A percentile compares a stretch with the other conserved stretches of the same genome.
phyloP scores from a whole-genome alignment of 2,888 invertebrate genomes.

The Philonicus albiceps region DNA sequence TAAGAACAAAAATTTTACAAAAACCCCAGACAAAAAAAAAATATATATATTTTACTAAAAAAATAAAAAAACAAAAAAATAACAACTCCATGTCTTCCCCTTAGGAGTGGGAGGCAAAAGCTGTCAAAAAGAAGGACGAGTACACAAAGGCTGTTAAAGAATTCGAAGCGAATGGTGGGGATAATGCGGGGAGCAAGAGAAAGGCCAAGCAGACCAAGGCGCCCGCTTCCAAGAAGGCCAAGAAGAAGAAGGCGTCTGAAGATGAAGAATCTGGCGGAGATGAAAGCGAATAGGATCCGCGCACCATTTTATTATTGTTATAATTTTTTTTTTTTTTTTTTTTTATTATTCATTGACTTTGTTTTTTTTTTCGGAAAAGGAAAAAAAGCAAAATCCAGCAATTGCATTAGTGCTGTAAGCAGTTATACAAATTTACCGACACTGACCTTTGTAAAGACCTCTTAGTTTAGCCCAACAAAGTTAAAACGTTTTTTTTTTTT shows the following conservation, averaged over 20 bases:
- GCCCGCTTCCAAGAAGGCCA: conserved; percentile 52
- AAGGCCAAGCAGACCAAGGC: conserved; percentile 64
- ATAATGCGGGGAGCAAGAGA: conserved; percentile 66
- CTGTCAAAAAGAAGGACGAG: conserved; percentile 85
- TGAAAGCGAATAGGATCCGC: conserved; percentile 67
- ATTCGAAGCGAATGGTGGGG: conserved; percentile 81
- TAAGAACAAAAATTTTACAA: too few relatives aligned
- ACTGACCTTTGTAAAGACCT: conserved; percentile 4
- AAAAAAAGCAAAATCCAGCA: neutral
- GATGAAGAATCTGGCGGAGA: conserved; percentile 69
- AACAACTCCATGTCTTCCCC: neutral
- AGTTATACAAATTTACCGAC: conserved; percentile 12
- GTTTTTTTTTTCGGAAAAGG: neutral
- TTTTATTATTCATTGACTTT: neutral
- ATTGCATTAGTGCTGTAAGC: conserved; percentile 9
- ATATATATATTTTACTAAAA: neutral
- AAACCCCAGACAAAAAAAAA: too few relatives aligned
- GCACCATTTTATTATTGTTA: neutral
- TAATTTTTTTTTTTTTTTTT: neutral
- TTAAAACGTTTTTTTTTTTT: neutral
- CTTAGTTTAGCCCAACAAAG: neutral
- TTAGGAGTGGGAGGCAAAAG: conserved; percentile 91
- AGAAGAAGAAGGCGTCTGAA: conserved; percentile 70
- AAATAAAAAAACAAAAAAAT: neutral
- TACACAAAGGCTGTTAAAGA: conserved; percentile 89